Evolutionary conservation across 1,140 invertebrate species (phyloP), one percentile per base, ranked within the genome.

Genomic region (Drosophila kikkawai): DNA sequence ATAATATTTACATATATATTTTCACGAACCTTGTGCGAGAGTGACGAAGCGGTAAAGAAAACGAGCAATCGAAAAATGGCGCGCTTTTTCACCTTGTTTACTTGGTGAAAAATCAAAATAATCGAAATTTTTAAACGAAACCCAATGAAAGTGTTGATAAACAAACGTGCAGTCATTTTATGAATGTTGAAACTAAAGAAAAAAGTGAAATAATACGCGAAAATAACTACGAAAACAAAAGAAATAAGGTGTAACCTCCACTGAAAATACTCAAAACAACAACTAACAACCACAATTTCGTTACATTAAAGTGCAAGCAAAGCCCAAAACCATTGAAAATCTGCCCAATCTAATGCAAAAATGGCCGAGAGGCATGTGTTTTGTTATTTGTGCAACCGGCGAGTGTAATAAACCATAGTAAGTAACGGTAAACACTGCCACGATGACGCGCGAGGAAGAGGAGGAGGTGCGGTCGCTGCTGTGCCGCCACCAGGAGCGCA

Each of bases 391-490:
- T 73, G 68, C 44, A 55, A 41, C 37, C 32, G 37, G 39, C 50
- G 39, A 68, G 64, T 68, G 47, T 29, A 48, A 47, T 37, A 58
- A 59, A 19, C 34, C 50, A 58, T 32, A 71, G 39, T 34, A 26
- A 59, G 17, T 19, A 74, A 48, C 68, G 69, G 69, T 48, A 44
- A 32, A 58, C 67, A 39, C 68, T 39, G 57, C 56, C 63, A 88
- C 77, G 75, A 92, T 92, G 91, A 85, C 91, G 55, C 91, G 75
- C 48, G 91, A 91, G 76, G 92, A 93, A 73, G 92, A 93, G 63
- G 92, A 93, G 63, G 92, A 93, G 74, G 92, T 93, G 65, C 92
- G 92, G 45, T 86, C 87, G 7, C 57, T 93, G 61, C 78, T 93
- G 42, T 81, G 79, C 51, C 88, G 92, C 11, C 92, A 93, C 60